Conservation (phyloP, 2,797 vertebrate genomes). For the Falco peregrinus region DNA sequence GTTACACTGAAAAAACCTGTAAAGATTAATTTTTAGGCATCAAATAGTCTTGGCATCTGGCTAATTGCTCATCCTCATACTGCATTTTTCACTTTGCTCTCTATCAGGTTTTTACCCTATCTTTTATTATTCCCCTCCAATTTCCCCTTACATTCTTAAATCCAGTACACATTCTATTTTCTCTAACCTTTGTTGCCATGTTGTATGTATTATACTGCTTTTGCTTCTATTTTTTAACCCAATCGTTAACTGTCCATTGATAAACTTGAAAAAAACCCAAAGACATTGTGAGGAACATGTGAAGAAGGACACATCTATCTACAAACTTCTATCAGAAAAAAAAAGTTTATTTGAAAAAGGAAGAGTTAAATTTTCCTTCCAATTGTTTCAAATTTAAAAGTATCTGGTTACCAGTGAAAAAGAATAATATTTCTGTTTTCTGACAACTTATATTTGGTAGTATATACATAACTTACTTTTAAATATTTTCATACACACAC, state of each 20-base stretch:
- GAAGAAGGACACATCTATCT: neutral
- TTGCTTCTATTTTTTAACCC: neutral
- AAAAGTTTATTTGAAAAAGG: neutral
- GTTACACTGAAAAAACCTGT: neutral
- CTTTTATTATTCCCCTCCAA: neutral
- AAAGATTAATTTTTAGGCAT: neutral
- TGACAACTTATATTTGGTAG: neutral
- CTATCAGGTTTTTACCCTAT: rapidly evolving
- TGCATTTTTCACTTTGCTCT: neutral
- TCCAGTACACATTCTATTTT: neutral
- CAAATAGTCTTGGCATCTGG: neutral
- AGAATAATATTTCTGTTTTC: neutral
- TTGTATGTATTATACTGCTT: neutral
- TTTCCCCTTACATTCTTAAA: neutral
- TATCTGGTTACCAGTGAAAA: neutral
- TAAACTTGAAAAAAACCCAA: neutral
- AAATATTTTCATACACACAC: no score
- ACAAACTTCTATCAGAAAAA: neutral
- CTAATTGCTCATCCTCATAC: neutral
- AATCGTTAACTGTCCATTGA: neutral
- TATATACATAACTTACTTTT: neutral
- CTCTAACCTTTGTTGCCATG: neutral
- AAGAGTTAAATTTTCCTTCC: neutral
- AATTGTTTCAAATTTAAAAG: neutral
- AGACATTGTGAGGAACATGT: neutral